A percentile compares a stretch with the other conserved stretches of the same genome.
These are phyloP conservation scores for Ornithoptera alexandrae DNA, from an alignment of 2,888 invertebrate species.

Conservation along the genomic window DNA sequence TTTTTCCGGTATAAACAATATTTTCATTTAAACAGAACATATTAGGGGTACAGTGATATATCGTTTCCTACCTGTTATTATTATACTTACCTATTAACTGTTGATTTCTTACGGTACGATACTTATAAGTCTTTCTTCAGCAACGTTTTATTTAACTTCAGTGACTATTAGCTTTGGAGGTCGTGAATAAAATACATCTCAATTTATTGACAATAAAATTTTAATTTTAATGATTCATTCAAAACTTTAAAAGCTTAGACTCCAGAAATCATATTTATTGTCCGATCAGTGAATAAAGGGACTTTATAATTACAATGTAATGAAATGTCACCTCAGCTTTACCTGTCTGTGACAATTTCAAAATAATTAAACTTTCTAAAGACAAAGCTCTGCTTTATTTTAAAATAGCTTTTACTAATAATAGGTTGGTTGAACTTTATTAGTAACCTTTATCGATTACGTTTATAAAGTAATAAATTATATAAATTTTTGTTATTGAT, in stretches of 20 bases:
- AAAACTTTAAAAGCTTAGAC: background rate
- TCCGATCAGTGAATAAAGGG: slow-evolving; percentile 7
- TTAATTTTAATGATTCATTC: background rate
- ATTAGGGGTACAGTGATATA: too few relatives aligned
- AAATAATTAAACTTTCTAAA: slow-evolving; percentile 5
- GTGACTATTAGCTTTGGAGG: background rate
- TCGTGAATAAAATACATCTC: background rate
- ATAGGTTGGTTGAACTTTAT: background rate
- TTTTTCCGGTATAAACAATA: too few relatives aligned
- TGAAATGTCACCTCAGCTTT: slow-evolving; percentile 14
- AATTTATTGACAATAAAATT: background rate
- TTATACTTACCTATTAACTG: too few relatives aligned
- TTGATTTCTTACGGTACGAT: too few relatives aligned
- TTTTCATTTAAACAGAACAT: too few relatives aligned
- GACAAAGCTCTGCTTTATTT: background rate
- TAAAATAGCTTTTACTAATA: background rate
- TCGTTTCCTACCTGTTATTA: too few relatives aligned
- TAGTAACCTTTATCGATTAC: background rate
- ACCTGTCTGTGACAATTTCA: slow-evolving; percentile 7
- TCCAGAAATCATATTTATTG: background rate
- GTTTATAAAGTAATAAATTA: background rate
- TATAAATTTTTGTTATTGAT: background rate
- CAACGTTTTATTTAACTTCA: background rate
- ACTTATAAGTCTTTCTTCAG: background rate
- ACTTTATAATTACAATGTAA: slow-evolving; percentile 18